phyloP scores from a whole-genome alignment of 2,888 invertebrate genomes.

The Galeruca laticollis region DNA sequence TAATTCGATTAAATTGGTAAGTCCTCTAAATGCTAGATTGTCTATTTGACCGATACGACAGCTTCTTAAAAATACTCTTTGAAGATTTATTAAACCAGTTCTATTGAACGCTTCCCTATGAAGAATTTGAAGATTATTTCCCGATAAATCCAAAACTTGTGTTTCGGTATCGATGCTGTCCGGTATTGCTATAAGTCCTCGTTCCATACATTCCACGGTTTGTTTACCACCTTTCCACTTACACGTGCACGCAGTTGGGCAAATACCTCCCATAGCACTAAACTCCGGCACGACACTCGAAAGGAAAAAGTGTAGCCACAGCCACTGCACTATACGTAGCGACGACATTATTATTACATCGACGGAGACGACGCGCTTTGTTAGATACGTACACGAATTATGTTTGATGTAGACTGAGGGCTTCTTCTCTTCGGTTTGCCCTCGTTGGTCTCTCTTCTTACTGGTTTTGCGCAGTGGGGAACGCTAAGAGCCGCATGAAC shows the following conservation, averaged over 20 bases:
- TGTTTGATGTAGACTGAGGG: constrained; percentile 21
- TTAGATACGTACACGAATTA: constrained; percentile 13
- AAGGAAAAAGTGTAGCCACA: constrained; percentile 32
- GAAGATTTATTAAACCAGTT: constrained; percentile 86
- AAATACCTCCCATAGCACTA: constrained; percentile 70
- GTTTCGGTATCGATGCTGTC: constrained; percentile 88
- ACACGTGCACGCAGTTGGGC: constrained; percentile 85
- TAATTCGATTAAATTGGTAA: constrained; percentile 90
- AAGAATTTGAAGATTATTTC: constrained; percentile 87
- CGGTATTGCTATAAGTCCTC: constrained; percentile 85
- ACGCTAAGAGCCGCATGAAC: constrained; percentile 66
- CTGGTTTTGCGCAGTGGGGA: constrained; percentile 65
- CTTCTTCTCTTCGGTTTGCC: constrained; percentile 50
- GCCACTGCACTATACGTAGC: constrained; percentile 28
- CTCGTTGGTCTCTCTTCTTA: constrained; percentile 68
- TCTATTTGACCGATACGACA: constrained; percentile 91
- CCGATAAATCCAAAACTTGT: constrained; percentile 90
- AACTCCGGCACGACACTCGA: constrained; percentile 28
- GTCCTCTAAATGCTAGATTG: constrained; percentile 84
- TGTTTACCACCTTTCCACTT: constrained; percentile 96
- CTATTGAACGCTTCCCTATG: constrained; percentile 85
- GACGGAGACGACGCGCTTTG: constrained; percentile 18
- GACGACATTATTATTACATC: constrained; percentile 27
- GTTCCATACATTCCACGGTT: constrained; percentile 90
- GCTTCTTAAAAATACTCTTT: constrained; percentile 85